These are phyloP conservation scores for Muscicapa striata DNA, from an alignment of 2,797 vertebrate genomes.

Conservation along the genomic window DNA sequence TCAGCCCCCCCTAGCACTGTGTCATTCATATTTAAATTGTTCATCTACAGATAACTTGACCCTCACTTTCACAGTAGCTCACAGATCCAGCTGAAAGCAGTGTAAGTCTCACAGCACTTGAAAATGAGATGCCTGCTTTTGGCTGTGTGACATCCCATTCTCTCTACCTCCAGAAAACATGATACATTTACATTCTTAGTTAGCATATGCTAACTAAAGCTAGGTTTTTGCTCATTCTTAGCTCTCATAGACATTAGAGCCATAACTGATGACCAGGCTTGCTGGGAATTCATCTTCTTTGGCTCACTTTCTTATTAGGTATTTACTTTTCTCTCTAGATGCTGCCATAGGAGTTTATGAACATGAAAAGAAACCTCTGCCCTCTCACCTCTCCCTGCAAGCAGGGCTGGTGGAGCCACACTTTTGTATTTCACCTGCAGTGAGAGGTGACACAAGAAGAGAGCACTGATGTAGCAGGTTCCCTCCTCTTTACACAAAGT, in stretches of 20 bases:
- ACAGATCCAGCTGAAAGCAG: not conserved
- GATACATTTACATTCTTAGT: not conserved
- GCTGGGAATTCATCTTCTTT: not conserved
- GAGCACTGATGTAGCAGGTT: not conserved
- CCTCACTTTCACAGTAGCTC: not conserved
- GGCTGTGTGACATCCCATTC: not conserved
- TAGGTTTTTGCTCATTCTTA: not conserved
- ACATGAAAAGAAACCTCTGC: not conserved
- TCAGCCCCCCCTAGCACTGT: not conserved
- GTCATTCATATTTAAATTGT: not conserved
- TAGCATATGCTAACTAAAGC: not conserved
- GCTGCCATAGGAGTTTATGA: not conserved
- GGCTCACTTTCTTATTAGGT: not conserved
- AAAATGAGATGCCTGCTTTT: not conserved
- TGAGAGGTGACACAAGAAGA: not conserved
- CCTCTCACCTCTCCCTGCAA: not conserved
- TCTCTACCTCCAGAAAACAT: not conserved
- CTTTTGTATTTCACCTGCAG: not conserved
- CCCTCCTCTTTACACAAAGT: not conserved
- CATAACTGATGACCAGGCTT: not conserved
- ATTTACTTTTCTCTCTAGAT: not conserved
- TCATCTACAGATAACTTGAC: not conserved
- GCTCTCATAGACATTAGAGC: not conserved
- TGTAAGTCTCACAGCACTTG: not conserved
- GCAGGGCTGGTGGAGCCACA: not conserved